These are phyloP conservation scores for Acanthosepion esculentum DNA, from an alignment of 2,888 invertebrate genomes.

Conservation along the genomic window DNA sequence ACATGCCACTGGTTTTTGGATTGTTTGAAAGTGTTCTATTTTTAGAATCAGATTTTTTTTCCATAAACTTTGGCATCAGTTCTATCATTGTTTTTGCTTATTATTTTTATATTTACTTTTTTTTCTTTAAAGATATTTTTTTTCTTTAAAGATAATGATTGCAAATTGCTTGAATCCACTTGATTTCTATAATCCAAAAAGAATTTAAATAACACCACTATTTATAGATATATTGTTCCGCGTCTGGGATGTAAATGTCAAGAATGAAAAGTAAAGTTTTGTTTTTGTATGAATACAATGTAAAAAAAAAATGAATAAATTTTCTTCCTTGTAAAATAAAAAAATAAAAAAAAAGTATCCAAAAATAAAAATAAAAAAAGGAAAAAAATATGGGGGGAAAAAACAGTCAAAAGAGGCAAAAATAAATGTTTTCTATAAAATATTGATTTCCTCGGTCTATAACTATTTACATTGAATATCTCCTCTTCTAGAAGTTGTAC, in stretches of 20 bases:
- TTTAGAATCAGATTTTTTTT: background rate
- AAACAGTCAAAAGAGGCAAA: too few species aligned
- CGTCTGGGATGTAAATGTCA: conserved; percentile 15
- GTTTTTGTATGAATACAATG: background rate
- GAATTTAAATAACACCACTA: conserved; percentile 22
- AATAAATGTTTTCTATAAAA: conserved; percentile 18
- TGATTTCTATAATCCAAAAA: conserved; percentile 15
- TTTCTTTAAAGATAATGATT: background rate
- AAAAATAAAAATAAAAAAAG: too few species aligned
- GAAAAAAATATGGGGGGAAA: background rate
- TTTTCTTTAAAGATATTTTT: background rate
- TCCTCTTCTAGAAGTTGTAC: conserved; percentile 33
- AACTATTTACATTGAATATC: background rate
- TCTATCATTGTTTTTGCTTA: background rate
- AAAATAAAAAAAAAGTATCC: background rate
- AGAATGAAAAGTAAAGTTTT: background rate
- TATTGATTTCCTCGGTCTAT: background rate
- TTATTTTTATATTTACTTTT: background rate
- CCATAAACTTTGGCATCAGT: background rate
- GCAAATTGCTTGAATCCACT: background rate
- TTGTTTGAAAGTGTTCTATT: conserved; percentile 33
- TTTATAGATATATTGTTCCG: conserved; percentile 13
- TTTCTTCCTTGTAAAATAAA: background rate
- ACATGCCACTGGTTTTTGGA: conserved; percentile 17
- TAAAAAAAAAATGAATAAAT: conserved; percentile 11